These are phyloP conservation scores for Tokudaia muenninki DNA, from an alignment of 2,797 vertebrate species.

Conservation along the genomic window DNA sequence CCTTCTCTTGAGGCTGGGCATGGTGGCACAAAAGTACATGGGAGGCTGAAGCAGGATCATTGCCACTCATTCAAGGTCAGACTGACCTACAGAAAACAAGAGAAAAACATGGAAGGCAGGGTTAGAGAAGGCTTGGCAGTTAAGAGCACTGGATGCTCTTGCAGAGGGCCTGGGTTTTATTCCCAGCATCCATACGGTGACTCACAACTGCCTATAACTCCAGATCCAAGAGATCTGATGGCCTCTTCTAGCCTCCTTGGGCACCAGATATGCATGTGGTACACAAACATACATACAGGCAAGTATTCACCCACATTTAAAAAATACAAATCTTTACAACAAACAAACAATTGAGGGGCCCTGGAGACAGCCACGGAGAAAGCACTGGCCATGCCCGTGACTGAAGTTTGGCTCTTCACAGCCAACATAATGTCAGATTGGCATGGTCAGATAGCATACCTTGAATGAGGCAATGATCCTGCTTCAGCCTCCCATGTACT, in stretches of 20 bases:
- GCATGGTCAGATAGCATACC: no score
- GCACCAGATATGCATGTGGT: neutral
- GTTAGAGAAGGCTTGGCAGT: neutral
- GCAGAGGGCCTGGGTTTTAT: neutral
- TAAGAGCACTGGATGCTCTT: neutral
- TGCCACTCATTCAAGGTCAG: neutral
- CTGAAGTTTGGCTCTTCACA: neutral
- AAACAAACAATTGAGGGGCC: neutral
- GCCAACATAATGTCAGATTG: neutral
- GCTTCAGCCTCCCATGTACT: neutral
- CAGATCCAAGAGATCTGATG: neutral
- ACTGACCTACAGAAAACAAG: neutral
- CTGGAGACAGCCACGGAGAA: no score
- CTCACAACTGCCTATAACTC: neutral
- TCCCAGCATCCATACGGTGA: neutral
- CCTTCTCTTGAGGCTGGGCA: neutral
- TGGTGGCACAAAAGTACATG: neutral
- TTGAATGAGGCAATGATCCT: neutral
- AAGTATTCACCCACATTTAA: neutral
- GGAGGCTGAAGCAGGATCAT: neutral
- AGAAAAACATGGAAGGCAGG: neutral
- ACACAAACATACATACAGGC: neutral
- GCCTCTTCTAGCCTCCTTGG: neutral
- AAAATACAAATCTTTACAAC: neutral
- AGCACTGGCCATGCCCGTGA: neutral